Evolutionary conservation across 2,888 invertebrate species (phyloP).

Genomic region (Eilema caniola): DNA sequence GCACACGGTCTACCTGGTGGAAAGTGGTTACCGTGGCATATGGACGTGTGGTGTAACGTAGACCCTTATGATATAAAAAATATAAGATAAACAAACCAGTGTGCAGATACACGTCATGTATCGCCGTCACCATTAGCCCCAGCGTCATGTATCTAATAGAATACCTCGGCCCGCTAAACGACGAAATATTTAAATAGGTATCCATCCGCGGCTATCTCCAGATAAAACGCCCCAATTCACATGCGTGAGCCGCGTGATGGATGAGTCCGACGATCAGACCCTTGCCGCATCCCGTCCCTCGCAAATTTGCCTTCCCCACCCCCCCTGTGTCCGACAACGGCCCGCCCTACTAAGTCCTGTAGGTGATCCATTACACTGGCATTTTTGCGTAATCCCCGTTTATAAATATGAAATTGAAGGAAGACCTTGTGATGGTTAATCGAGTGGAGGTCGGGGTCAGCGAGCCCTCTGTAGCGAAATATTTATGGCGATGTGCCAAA

Average conservation of each 20-base stretch:
- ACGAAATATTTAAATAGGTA: constrained; percentile 86
- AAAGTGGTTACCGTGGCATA: too few species aligned
- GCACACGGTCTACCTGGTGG: too few species aligned
- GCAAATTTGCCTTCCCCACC: constrained; percentile 80
- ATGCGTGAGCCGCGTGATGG: constrained; percentile 86
- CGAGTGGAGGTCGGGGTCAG: constrained; percentile 85
- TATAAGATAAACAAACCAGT: not conserved
- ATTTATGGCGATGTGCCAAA: constrained; percentile 75
- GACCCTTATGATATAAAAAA: not conserved
- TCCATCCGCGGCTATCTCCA: constrained; percentile 82
- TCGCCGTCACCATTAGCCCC: constrained; percentile 61
- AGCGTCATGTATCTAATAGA: constrained; percentile 53
- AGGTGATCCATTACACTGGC: constrained; percentile 86
- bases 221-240: constrained; percentile 86
- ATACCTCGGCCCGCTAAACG: constrained; percentile 69
- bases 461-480: constrained; percentile 71
- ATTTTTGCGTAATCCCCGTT: constrained; percentile 87
- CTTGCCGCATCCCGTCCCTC: constrained; percentile 74
- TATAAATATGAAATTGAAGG: constrained; percentile 87
- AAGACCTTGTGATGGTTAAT: constrained; percentile 86
- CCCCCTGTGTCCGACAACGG: constrained; percentile 66
- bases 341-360: constrained; percentile 78
- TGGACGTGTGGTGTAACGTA: not conserved
- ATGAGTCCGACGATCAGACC: constrained; percentile 86
- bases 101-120: constrained; percentile 30